phyloP scores from a whole-genome alignment of 2,113 vertebrate genomes.

The Ammospiza nelsoni region DNA sequence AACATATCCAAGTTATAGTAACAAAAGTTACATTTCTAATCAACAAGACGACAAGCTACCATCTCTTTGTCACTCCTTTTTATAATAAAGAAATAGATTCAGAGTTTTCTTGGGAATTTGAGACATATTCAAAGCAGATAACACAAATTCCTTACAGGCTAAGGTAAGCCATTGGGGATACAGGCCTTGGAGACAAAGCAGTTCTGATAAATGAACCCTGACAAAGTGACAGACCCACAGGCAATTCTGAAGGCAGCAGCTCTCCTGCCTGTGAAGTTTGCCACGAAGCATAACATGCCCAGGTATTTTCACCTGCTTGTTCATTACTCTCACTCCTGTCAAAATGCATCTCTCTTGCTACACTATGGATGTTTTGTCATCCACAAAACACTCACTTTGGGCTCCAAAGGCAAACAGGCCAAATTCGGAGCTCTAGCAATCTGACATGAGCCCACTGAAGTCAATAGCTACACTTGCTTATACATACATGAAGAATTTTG shows the following conservation, averaged over 20 bases:
- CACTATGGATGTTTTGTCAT: not conserved
- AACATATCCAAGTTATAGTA: not conserved
- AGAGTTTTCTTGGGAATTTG: not conserved
- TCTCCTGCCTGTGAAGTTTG: conserved; percentile 8
- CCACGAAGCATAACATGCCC: conserved; percentile 23
- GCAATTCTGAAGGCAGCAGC: conserved; percentile 11
- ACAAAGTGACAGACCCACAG: conserved; percentile 49
- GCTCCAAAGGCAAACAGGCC: conserved; percentile 21
- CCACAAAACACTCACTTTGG: not conserved
- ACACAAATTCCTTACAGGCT: not conserved
- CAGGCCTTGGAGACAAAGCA: conserved; percentile 26
- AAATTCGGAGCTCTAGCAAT: not conserved
- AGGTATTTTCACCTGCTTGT: conserved; percentile 64
- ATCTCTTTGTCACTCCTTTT: not conserved
- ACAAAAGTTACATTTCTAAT: not conserved
- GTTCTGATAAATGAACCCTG: conserved; percentile 43
- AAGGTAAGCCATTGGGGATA: not conserved
- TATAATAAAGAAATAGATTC: not conserved
- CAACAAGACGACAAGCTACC: not conserved
- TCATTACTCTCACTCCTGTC: conserved; percentile 54
- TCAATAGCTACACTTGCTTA: not conserved
- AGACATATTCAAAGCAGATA: not conserved
- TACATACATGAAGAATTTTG: not conserved
- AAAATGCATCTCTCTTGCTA: conserved; percentile 36
- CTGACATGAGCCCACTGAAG: not conserved